Evolutionary conservation across 1,140 invertebrate species (phyloP), one percentile per base, ranked within the genome.

Genomic region (Asbolus verrucosus): DNA sequence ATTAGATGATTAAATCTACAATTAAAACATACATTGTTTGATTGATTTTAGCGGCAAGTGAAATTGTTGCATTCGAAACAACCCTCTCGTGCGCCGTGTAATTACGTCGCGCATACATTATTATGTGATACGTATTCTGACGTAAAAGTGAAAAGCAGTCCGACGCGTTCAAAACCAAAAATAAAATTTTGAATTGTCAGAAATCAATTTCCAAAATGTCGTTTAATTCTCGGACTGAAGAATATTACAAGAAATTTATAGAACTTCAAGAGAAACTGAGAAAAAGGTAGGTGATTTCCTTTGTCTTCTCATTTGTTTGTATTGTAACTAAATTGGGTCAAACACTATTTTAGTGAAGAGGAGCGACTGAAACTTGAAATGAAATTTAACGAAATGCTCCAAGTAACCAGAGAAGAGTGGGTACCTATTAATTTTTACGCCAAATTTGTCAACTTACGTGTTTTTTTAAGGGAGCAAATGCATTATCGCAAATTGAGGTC

Each of bases 401-500:
- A 77, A 67, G 50, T 73, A 4, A 75, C 75, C 9, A 74, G 73
- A 67, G 76, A 80, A 61, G 78, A 80, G 79, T 81, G 76, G 79
- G 80, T 79, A 61, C 8, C 11, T 30, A 3, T 11, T 15, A 2
- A 31, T 61, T 18, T 15, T 36, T 14, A 3, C n/a, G 31, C 6
- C 3, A 3, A 36, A 11, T 36, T 30, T 36, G 11, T 6, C 11
- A 46, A 66, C 11, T 43, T 43, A 46, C 6, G 6, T 24, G 16
- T 67, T 13, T 31, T 50, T 38, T 67, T 21, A 54, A 80, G 80
- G 30, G 74, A 80, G 63, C 76, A 79, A 70, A 50, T 67, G 6
- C 65, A 80, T 61, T 79, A 76, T 31, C 84, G 84, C 69, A 85
- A 82, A 72, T 78, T 87, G 13, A 80, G 85, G 61, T 80, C 84